A percentile compares a stretch with the other conserved stretches of the same genome.
These are phyloP conservation scores for Flexamia atlantica DNA, from an alignment of 2,888 invertebrate genomes.

Conservation along the genomic window DNA sequence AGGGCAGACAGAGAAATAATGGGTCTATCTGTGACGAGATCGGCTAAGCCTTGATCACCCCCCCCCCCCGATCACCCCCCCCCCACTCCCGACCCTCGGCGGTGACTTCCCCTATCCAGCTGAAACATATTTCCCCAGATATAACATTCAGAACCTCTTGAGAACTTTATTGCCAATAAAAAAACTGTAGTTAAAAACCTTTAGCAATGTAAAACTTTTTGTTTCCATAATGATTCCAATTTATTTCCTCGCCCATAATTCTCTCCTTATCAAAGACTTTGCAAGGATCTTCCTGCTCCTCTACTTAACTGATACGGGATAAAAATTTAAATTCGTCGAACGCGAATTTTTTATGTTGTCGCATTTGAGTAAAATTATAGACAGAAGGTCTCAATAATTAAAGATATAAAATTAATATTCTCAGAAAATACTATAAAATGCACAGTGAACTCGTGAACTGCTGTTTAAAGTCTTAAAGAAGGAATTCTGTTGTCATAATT, in stretches of 20 bases:
- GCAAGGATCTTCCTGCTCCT: conserved; percentile 48
- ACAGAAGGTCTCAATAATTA: too few species aligned
- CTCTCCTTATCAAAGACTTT: conserved; percentile 60
- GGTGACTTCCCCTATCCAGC: conserved; percentile 5
- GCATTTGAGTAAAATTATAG: too few species aligned
- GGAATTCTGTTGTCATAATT: too few species aligned
- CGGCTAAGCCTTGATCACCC: conserved; percentile 57
- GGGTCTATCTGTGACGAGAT: conserved; percentile 50
- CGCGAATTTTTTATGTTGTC: too few species aligned
- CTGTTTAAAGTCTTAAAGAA: too few species aligned
- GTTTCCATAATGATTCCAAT: conserved; percentile 65
- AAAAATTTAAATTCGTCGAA: too few species aligned
- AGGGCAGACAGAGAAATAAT: conserved; percentile 49
- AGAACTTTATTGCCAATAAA: conserved; percentile 66
- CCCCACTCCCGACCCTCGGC: neutral
- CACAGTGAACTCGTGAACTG: too few species aligned
- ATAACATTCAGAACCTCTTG: conserved; percentile 66
- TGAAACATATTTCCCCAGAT: conserved; percentile 64
- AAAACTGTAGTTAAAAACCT: conserved; percentile 65
- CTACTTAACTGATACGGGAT: too few species aligned
- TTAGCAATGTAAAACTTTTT: conserved; percentile 66
- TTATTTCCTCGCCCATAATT: conserved; percentile 50
- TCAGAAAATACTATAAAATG: too few species aligned
- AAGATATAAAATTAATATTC: too few species aligned
- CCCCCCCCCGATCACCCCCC: conserved; percentile 35